Evolutionary conservation across 2,888 invertebrate genomes (phyloP).

Genomic region (Thereva nobilitata): DNA sequence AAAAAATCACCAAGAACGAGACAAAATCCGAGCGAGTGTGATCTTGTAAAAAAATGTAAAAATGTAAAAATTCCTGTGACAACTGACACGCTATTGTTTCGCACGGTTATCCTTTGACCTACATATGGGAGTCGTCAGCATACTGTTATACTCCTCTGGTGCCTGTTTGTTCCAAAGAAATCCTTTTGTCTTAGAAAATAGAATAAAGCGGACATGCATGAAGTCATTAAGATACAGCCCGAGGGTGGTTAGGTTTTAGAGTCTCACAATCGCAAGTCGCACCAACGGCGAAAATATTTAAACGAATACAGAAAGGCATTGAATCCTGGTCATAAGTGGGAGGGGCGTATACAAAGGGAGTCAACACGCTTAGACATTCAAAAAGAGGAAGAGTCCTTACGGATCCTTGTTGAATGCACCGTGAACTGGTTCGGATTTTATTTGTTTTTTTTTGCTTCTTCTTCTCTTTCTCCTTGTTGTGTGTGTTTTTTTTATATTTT

Average conservation of each 20-base stretch:
- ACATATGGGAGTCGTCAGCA: constrained; percentile 22
- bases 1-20: too few relatives aligned
- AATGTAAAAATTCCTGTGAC: neutral
- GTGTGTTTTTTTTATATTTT: constrained; percentile 1
- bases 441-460: constrained; percentile 20
- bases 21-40: too few relatives aligned
- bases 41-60: constrained; percentile 16
- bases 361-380: constrained; percentile 33
- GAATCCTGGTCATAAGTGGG: constrained; percentile 7
- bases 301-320: constrained; percentile 21
- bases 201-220: constrained; percentile 29
- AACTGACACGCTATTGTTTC: constrained; percentile 5
- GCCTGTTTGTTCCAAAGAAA: constrained; percentile 28
- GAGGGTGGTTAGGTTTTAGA: constrained; percentile 32
- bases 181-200: constrained; percentile 35
- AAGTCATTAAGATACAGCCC: constrained; percentile 39
- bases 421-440: constrained; percentile 30
- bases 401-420: constrained; percentile 29
- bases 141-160: constrained; percentile 4
- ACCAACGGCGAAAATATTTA: constrained; percentile 33
- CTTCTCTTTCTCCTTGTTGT: constrained; percentile 16
- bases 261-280: constrained; percentile 22
- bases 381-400: constrained; percentile 32
- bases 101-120: constrained; percentile 25
- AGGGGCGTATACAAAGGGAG: constrained; percentile 25